Evolutionary conservation across 2,888 invertebrate genomes (phyloP), one percentile per base, ranked within the genome.

Genomic region (Leptinotarsa juncta): DNA sequence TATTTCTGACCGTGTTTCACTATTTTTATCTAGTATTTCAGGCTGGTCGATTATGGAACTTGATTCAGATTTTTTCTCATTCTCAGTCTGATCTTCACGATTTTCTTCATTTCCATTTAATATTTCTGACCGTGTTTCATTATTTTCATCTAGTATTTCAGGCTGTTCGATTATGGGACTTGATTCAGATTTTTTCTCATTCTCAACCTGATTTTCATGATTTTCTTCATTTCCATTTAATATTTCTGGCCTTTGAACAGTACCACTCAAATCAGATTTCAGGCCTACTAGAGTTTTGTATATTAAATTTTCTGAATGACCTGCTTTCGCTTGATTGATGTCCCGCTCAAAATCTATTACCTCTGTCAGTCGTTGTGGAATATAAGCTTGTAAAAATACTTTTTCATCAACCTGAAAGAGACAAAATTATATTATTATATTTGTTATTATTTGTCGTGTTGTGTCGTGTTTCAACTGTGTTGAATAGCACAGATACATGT

Each of bases 311-410:
- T 92, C 90, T 32, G 91, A 90, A 69, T 92, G 90, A 20, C 96
- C 96, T 72, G 92, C 89, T 86, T 96, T 94, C 0, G 94, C 95
- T 83, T 94, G 91, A 70, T 89, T 91, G 70, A 96, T 95, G 87
- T 99, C 98, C 49, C 96, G 88, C 86, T 97, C 97, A 85, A 93
- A 92, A 87, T 97, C 93, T 42, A 94, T 91, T 4, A 97, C 97
- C 90, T 99, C 96, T 80, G 94, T 94, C 73, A 99, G 90, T 79
- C 95, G 93, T 86, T 97, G 94, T 0, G 99, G 99, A 87, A 99
- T 99, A 86, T 93, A 99, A 4, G 95, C 92, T 86, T 95, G 93
- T 86, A 97, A 96, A 88, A 99, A 99, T 3, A 97, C 96, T 88
- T 96, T 96, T 83, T 97, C 96, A 82, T 97, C 96, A 67, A 97